Evolutionary conservation across 2,113 vertebrate species (phyloP).

Genomic region (Cryptoleucopteryx plumbea): DNA sequence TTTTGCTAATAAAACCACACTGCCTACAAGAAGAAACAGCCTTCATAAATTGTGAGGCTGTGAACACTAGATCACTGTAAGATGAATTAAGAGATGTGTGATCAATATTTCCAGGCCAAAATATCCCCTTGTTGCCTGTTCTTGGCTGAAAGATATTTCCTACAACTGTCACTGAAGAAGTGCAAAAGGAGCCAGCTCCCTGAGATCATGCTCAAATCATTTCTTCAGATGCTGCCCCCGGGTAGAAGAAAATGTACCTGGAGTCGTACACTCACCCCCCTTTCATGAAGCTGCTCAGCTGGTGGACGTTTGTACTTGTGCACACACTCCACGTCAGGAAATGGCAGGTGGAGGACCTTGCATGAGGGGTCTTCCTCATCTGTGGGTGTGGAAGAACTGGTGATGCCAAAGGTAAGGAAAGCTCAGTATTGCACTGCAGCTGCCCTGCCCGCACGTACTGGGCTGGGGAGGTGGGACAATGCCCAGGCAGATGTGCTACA

Average conservation of each 20-base stretch:
- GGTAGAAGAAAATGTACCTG: not conserved
- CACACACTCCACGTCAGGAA: not conserved
- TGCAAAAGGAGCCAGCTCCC: not conserved
- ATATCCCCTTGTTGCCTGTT: not conserved
- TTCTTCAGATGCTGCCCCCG: not conserved
- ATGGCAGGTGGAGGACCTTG: not conserved
- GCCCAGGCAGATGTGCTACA: not conserved
- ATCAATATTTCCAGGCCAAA: not conserved
- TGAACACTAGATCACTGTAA: not conserved
- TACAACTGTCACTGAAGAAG: not conserved
- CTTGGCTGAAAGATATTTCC: not conserved
- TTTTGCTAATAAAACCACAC: not conserved
- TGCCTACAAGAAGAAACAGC: not conserved
- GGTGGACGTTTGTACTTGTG: not conserved
- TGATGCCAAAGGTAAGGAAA: not conserved
- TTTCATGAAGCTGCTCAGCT: not conserved
- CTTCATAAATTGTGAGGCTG: not conserved
- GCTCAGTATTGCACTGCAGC: not conserved
- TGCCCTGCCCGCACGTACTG: fast-evolving
- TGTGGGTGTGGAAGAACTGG: not conserved
- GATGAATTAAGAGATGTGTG: not conserved
- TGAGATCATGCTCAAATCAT: not conserved
- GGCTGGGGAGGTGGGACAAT: not conserved
- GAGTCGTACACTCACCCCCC: not conserved
- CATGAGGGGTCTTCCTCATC: not conserved